Conservation (phyloP, 2,888 invertebrate species). For the Mamestra brassicae region DNA sequence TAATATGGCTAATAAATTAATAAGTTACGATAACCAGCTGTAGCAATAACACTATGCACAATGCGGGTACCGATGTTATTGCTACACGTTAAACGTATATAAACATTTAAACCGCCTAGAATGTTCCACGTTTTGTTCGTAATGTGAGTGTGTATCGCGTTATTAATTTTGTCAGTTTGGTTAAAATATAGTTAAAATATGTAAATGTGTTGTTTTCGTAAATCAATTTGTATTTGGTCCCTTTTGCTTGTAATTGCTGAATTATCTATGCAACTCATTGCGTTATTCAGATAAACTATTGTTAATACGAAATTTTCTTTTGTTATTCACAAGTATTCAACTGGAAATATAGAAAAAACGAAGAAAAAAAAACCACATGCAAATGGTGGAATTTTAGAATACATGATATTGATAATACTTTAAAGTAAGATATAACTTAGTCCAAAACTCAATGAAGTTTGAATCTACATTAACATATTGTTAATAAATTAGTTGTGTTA, state of each 20-base stretch:
- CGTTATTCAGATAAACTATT: constrained; percentile 78
- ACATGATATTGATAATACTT: constrained; percentile 65
- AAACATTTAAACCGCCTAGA: constrained; percentile 83
- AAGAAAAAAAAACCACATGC: constrained; percentile 77
- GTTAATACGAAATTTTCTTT: constrained; percentile 80
- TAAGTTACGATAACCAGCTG: constrained; percentile 81
- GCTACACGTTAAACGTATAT: constrained; percentile 72
- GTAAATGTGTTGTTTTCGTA: constrained; percentile 77
- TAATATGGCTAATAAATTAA: constrained; percentile 89
- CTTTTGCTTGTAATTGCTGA: constrained; percentile 90
- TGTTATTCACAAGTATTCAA: constrained; percentile 82
- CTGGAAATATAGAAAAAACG: constrained; percentile 73
- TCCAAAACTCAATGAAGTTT: constrained; percentile 67
- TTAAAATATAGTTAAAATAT: constrained; percentile 79
- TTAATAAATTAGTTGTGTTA: constrained; percentile 90
- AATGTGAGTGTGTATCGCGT: constrained; percentile 75
- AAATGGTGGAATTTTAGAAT: constrained; percentile 70
- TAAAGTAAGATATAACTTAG: constrained; percentile 54
- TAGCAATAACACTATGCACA: constrained; percentile 78
- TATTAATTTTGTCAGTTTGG: constrained; percentile 85
- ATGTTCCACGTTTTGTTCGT: constrained; percentile 82
- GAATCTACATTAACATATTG: constrained; percentile 76
- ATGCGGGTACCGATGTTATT: constrained; percentile 73
- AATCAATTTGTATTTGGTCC: constrained; percentile 88
- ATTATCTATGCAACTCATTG: constrained; percentile 76